These are phyloP conservation scores for Diacarnus erythraeanus DNA, from an alignment of 37 sponge, comb jelly and placozoan species.

Conservation along the genomic window DNA sequence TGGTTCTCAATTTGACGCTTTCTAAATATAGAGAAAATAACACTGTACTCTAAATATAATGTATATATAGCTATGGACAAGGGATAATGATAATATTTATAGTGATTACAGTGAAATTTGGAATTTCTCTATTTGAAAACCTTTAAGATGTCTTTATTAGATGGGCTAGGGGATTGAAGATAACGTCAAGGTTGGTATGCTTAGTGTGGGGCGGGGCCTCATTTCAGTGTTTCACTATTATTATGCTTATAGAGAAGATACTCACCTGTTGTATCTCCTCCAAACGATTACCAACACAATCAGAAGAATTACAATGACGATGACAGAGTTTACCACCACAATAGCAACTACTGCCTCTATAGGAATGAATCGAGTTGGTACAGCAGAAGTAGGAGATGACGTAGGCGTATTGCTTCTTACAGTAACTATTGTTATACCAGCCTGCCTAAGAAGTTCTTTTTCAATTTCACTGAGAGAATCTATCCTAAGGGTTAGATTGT, in stretches of 20 bases:
- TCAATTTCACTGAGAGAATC: background rate
- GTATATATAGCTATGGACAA: no score
- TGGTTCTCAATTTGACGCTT: conserved; percentile 37
- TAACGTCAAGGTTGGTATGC: no score
- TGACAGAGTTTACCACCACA: conserved; percentile 63
- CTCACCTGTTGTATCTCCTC: conserved; percentile 47
- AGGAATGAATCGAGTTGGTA: conserved; percentile 40
- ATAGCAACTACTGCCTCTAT: conserved; percentile 72
- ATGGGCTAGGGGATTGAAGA: no score
- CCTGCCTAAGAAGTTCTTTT: background rate
- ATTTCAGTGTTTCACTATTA: no score
- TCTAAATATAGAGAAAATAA: conserved; percentile 9
- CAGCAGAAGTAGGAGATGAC: background rate
- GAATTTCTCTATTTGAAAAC: no score
- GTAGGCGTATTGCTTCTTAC: conserved; percentile 4
- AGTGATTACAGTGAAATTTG: no score
- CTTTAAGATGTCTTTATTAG: no score
- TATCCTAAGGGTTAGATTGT: background rate
- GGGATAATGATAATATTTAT: background rate
- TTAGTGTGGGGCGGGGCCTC: no score
- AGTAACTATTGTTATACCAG: background rate
- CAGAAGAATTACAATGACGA: conserved; percentile 50
- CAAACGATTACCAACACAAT: conserved; percentile 42
- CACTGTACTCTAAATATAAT: no score
- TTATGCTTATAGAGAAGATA: background rate